Base-by-base conservation (phyloP, 2,113 vertebrate species). In the Chaetodon auriga region DNA sequence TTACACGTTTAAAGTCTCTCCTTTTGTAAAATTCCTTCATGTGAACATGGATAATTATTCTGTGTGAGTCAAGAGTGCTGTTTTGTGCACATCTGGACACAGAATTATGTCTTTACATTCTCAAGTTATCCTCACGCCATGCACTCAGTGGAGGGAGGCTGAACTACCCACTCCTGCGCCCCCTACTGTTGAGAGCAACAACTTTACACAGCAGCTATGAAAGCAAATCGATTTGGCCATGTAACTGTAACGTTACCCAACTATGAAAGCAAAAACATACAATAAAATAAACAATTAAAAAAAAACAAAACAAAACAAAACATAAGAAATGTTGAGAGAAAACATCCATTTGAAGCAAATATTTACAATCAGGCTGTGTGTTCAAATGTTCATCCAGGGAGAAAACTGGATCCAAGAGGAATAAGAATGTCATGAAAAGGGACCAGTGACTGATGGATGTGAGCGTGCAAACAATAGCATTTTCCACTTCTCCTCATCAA, bases 151-250 rank as follows among this genome's bases (percentile, higher is more conserved):
- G 65, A 61, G 19, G 13, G 64, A 69, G 15, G 49, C 71, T 82
- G 63, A 70, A 84, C 55, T 25, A 7, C 6, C 46, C 53, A 38
- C 87, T 89, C 68, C 77, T 81, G 88, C 92, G 88, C 93, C 94
- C 87, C 92, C 94, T 95, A 92, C 91, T 91, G 94, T 82, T 45
- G 19, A 84, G 68, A 85, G n/a, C 23, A 25, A 30, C 63, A 23
- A 75, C 73, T 80, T 84, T 46, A 63, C 36, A 45, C 21, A 78
- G 72, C 78, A 71, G 55, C 60, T n/a, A 55, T 68, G 55, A 78
- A 51, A 53, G 53, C 36, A 81, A 78, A 87, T 68, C 38, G 65
- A 60, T 80, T 64, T 72, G 48, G 30, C 61, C 61, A 66, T 76
- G 76, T 64, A 70, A 63, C 36, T 88, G 87, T 81, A 83, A 89